Evolutionary conservation across 2,113 vertebrate genomes (phyloP).

Genomic region (Dicerorhinus sumatrensis): DNA sequence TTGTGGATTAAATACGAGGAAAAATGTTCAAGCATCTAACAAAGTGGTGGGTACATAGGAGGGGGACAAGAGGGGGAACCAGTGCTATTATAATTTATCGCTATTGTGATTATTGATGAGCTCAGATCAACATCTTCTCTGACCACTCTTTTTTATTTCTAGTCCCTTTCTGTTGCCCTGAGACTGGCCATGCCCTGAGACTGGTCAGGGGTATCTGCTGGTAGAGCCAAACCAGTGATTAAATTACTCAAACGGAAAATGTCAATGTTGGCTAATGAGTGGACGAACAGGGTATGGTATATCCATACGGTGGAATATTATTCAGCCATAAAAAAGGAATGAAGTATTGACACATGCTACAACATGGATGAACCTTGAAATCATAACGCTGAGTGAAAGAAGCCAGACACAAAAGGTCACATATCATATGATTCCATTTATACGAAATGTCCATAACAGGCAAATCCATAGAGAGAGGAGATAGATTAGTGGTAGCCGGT

Average conservation of each 20-base stretch:
- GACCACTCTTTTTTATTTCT: not conserved
- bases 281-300: not conserved
- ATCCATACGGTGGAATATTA: not conserved
- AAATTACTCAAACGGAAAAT: not conserved
- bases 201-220: too few species aligned
- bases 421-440: not conserved
- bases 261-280: not conserved
- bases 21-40: not conserved
- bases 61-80: not conserved
- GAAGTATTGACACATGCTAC: not conserved
- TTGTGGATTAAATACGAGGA: not conserved
- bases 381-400: not conserved
- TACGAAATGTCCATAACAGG: not conserved
- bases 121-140: not conserved
- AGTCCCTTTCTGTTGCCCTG: not conserved
- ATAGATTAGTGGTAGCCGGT: too few species aligned
- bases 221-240: not conserved
- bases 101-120: not conserved
- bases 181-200: too few species aligned
- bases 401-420: not conserved
- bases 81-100: not conserved
- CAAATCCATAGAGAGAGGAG: not conserved
- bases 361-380: not conserved
- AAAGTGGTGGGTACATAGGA: too few species aligned
- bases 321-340: not conserved